Base-by-base conservation (phyloP, 2,888 invertebrate species). In the Molorchus minor region DNA sequence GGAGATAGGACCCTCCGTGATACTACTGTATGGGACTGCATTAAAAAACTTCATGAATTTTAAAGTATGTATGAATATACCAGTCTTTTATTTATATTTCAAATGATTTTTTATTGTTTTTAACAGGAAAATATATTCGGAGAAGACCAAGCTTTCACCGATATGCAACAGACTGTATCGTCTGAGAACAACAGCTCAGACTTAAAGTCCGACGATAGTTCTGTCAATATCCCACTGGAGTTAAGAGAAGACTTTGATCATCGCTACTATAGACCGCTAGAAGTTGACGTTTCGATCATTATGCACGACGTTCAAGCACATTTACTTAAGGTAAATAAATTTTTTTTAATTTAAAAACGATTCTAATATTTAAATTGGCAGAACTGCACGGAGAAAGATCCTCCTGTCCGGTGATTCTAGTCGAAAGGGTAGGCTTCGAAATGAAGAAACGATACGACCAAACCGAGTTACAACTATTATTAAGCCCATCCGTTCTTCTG, bases 41-140 rank as follows among this genome's bases (percentile, higher is more conserved):
- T 85, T 99, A 25, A 88, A 92, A 54, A 92, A 93, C 77, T 92
- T 97, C 72, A 88, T 96, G 75, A 91, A 94, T 81, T 85, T 96
- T 36, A 90, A 96, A 78, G 87, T 86, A 72, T 66, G 65, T 41
- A 36, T 12, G 30, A 7, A 29, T 41, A 12, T n/a, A 16, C 7
- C 41, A 13, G 3, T 33, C 13, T 12, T 12, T 45, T 16, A 1
- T 15, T 35, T 15, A 10, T 47, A 17, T 36, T 3, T 7, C n/a
- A 8, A n/a, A 36, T 15, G 4, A 36, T 20, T 35, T 2, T 17
- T 25, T 25, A 16, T 13, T 36, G 17, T 73, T 82, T 35, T 76
- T n/a, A n/a, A n/a, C n/a, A 89, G 85, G 98, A 99, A 82, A 98
- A 98, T 76, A 94, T 98, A 68, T 96, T 99, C 78, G 98, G 98